phyloP scores from a whole-genome alignment of 1,140 invertebrate species.

The Calliphora vicina region DNA sequence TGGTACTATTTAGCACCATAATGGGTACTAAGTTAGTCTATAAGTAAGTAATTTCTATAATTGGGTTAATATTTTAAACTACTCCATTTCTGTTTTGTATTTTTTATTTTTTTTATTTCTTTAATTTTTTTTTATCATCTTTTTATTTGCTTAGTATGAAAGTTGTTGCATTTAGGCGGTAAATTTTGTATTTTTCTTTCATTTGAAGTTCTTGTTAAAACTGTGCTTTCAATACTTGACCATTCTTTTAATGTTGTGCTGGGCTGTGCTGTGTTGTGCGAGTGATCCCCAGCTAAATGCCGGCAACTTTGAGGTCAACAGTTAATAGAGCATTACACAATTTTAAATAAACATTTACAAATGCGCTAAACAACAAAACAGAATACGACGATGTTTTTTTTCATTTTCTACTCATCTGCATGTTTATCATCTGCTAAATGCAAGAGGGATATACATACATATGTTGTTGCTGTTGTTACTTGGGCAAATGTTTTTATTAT shows the following conservation, averaged over 20 bases:
- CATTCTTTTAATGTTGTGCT: not conserved
- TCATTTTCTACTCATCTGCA: too few species aligned
- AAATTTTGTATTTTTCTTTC: not conserved
- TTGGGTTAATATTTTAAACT: too few species aligned
- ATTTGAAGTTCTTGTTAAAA: not conserved
- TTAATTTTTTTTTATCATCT: too few species aligned
- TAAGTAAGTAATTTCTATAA: too few species aligned
- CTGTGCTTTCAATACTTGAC: not conserved
- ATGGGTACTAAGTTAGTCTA: too few species aligned
- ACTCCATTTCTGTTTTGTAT: too few species aligned
- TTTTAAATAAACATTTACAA: conserved; percentile 31
- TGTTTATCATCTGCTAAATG: not conserved
- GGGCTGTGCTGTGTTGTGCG: not conserved
- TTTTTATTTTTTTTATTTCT: too few species aligned
- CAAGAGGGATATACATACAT: too few species aligned
- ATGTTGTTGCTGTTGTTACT: conserved; percentile 8
- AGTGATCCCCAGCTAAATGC: not conserved
- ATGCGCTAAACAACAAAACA: not conserved
- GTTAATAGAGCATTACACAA: conserved; percentile 30
- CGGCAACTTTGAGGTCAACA: conserved; percentile 34
- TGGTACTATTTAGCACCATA: too few species aligned
- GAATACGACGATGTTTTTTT: too few species aligned
- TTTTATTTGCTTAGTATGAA: too few species aligned
- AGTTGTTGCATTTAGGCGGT: not conserved
- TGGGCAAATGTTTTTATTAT: not conserved